phyloP scores from a whole-genome alignment of 2,888 invertebrate genomes.

The Lucinisca nassula region DNA sequence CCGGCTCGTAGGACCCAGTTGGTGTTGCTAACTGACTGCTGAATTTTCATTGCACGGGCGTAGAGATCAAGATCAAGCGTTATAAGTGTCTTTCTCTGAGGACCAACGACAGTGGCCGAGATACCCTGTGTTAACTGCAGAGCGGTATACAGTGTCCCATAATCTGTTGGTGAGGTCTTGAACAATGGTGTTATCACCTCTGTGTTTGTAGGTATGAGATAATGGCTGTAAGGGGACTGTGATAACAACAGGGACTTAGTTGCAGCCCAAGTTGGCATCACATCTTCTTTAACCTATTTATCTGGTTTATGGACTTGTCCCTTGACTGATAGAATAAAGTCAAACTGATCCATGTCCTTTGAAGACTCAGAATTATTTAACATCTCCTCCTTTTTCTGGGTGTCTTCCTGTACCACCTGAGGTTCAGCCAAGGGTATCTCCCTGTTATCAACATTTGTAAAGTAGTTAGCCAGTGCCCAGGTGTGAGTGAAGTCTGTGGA shows the following conservation, averaged over 20 bases:
- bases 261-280: conserved; percentile 30
- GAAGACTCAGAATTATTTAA: neutral
- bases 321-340: neutral
- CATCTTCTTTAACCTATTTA: neutral
- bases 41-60: conserved; percentile 25
- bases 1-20: neutral
- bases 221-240: neutral
- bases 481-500: neutral
- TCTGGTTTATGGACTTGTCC: neutral
- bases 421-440: neutral
- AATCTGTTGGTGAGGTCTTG: conserved; percentile 30
- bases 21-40: conserved; percentile 13
- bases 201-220: conserved; percentile 7
- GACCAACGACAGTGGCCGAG: neutral
- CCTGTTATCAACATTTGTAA: neutral
- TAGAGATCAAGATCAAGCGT: conserved; percentile 43
- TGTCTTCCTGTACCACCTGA: neutral
- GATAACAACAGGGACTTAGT: conserved; percentile 30
- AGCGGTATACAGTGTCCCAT: conserved; percentile 37
- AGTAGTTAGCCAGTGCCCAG: neutral
- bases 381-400: neutral
- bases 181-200: conserved; percentile 43
- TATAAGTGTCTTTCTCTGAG: conserved; percentile 27
- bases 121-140: neutral
- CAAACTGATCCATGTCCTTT: neutral